Conservation (phyloP, 2,797 vertebrate genomes). For the Zalophus californianus region DNA sequence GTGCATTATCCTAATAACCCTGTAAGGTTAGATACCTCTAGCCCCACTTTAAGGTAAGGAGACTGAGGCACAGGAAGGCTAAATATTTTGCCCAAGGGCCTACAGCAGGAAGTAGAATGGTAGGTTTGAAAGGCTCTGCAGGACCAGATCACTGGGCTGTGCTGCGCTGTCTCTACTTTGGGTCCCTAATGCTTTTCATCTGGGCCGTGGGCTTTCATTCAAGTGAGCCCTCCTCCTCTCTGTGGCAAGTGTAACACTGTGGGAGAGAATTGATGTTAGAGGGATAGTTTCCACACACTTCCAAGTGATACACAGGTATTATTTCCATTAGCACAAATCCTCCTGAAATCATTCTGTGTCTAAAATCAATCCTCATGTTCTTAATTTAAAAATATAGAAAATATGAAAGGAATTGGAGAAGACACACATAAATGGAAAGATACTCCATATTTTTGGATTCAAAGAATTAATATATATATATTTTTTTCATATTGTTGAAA, state of each 20-base stretch:
- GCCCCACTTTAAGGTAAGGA: background rate
- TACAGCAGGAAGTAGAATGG: background rate
- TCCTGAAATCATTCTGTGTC: background rate
- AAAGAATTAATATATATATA: background rate
- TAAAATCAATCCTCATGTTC: background rate
- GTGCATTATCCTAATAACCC: background rate
- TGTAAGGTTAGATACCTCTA: background rate
- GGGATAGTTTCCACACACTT: background rate
- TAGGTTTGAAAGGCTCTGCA: background rate
- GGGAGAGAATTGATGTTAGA: background rate
- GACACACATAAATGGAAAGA: background rate
- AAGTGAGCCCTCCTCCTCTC: background rate
- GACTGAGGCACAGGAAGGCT: background rate
- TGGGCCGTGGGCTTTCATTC: background rate
- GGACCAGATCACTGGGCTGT: background rate
- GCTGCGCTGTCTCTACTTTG: background rate
- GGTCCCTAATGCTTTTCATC: background rate
- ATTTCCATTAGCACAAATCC: background rate
- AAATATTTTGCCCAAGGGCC: background rate
- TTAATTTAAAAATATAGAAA: slow-evolving; percentile 36
- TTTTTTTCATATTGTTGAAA: background rate
- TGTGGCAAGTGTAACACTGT: background rate
- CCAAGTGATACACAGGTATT: background rate
- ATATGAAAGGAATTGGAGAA: background rate
- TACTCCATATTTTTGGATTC: background rate